A percentile compares a stretch with the other conserved stretches of the same genome.
These are phyloP conservation scores for Drosophila baimaii DNA, from an alignment of 1,140 invertebrate genomes.

Conservation along the genomic window DNA sequence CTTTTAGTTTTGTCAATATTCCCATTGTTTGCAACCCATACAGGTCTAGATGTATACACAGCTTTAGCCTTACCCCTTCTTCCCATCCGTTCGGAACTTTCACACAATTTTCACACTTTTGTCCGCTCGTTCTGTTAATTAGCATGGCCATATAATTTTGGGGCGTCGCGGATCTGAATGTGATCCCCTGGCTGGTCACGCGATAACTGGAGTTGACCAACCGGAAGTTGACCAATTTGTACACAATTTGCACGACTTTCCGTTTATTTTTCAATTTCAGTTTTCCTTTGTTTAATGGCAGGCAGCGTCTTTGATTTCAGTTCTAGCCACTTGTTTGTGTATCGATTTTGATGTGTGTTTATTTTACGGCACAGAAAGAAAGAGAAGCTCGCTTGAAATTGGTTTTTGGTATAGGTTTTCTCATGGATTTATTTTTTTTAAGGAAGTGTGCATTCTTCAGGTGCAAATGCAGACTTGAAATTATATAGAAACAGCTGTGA, in stretches of 20 bases:
- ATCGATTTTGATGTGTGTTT: constrained; percentile 41
- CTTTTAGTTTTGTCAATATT: constrained; percentile 65
- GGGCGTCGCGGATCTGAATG: constrained; percentile 2
- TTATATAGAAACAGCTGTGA: background rate
- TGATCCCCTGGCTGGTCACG: constrained; percentile 46
- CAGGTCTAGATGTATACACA: constrained; percentile 22
- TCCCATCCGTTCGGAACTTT: constrained; percentile 52
- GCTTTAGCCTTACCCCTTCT: constrained; percentile 13
- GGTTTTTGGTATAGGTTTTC: background rate
- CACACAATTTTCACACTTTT: constrained; percentile 74
- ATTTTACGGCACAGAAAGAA: constrained; percentile 4
- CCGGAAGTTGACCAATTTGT: constrained; percentile 71
- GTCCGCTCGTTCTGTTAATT: constrained; percentile 69
- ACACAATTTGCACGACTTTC: constrained; percentile 63
- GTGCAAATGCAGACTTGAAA: too few relatives aligned
- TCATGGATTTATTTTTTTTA: background rate
- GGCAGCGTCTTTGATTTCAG: constrained; percentile 62
- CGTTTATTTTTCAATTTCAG: constrained; percentile 11
- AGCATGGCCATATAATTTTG: constrained; percentile 66
- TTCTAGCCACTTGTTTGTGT: constrained; percentile 38
- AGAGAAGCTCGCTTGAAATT: background rate
- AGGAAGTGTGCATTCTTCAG: background rate
- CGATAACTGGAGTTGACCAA: constrained; percentile 50
- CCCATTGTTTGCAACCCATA: constrained; percentile 53
- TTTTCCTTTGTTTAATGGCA: constrained; percentile 26